Base-by-base conservation (phyloP, 92 coral and sea anemone species). In the Bergia puertoricense region DNA sequence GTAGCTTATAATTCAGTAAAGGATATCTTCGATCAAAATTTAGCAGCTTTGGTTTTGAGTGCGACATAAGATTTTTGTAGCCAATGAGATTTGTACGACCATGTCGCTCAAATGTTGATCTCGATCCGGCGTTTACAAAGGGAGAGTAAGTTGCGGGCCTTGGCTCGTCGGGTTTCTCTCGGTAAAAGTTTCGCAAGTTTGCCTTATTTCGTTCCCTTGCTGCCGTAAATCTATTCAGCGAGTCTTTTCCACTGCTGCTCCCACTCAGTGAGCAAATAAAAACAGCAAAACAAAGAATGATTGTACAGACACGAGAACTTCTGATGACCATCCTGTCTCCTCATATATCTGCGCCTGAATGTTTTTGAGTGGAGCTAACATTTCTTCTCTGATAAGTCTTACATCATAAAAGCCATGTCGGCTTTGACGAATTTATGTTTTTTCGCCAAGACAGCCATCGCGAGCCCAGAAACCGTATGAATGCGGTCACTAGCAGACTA, bases 401-500 rank as follows among this genome's bases (percentile, higher is more conserved):
- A 82, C 76, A 66, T 82, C 86, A 82, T 82, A 65, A 59, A 15
- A 15, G 40, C 54, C 18, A 45, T 50, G 57, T 67, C 54, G 39
- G 2, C 86, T 42, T 66, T 82, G 86, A 65, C 67, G 76, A 22
- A 23, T 8, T 82, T 62, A 43, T 66, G 39, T 42, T 18, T 46
- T 48, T 37, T 79, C 18, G 76, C 54, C 5, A 36, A 82, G 76
- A 82, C 86, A 82, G n/a, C 86, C 67, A 44, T 50, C 13, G 39
- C 38, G 41, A 66, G 2, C 54, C 39, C 20, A 38, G 86, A 82
- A 82, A 79, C 30, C 2, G 38, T 23, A 65, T 82, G 86, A 82
- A 82, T 82, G 39, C 41, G 75, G 41, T 66, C 75, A 82, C 86
- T 82, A 22, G 86, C 59, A 67, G 42, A 65, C 59, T 11, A 41